Evolutionary conservation across 1,140 invertebrate species (phyloP).

Genomic region (Yoshiicerus persimilis): DNA sequence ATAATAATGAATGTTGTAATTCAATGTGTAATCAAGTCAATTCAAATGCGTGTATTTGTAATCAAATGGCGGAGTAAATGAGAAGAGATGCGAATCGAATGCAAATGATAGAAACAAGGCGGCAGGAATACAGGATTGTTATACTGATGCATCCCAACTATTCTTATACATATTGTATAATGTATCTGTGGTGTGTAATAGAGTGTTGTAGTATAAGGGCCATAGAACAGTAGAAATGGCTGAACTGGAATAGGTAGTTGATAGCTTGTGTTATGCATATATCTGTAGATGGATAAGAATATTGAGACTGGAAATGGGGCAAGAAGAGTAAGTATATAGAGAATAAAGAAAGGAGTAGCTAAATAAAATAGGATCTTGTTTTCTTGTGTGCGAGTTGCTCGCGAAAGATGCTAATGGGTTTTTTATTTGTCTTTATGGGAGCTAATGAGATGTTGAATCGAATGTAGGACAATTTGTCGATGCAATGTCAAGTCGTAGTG

Average conservation of each 20-base stretch:
- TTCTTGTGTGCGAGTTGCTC: neutral
- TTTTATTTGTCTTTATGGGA: slow-evolving; percentile 23
- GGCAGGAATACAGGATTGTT: neutral
- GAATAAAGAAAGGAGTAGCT: neutral
- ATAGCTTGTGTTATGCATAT: neutral
- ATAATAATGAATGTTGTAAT: neutral
- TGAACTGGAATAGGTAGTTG: neutral
- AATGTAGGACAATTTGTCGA: slow-evolving; percentile 22
- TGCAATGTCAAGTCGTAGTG: neutral
- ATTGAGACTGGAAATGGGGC: neutral
- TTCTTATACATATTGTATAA: too few relatives aligned
- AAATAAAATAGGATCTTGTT: slow-evolving; percentile 20
- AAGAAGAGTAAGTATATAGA: neutral
- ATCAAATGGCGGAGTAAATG: neutral
- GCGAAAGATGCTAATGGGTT: slow-evolving; percentile 14
- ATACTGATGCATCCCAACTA: neutral
- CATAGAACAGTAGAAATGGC: neutral
- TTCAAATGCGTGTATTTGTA: slow-evolving; percentile 15
- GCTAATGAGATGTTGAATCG: slow-evolving; percentile 19
- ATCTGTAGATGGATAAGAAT: neutral
- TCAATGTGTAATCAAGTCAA: neutral
- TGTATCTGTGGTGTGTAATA: neutral
- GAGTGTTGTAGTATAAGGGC: neutral
- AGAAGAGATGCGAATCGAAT: slow-evolving; percentile 8
- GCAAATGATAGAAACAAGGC: neutral